Base-by-base conservation (phyloP, 2,113 vertebrate genomes). In the Thamnaconus septentrionalis region DNA sequence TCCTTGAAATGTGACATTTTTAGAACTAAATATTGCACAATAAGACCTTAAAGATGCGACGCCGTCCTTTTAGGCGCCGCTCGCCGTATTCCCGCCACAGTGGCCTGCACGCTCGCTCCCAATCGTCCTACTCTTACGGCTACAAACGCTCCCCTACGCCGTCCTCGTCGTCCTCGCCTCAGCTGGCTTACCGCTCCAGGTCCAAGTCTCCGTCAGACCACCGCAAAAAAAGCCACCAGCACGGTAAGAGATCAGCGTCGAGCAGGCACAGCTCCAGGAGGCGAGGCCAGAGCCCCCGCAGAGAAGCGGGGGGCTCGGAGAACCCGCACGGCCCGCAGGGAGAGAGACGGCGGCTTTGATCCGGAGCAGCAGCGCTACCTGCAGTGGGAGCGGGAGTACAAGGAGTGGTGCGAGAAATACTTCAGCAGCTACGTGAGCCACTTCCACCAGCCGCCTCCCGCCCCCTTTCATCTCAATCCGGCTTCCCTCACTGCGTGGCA, bases 381-480 rank as follows among this genome's bases (percentile, higher is more conserved):
- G 63, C 92, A 96, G 68, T 99, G 96, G 96, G 95, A 96, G 69
- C 85, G 91, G 62, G 94, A 95, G 53, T 99, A 97, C 45, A 85
- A 94, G 65, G 95, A 97, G 18, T 99, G 96, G 97, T 98, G 94
- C 6, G 94, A 98, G 41, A 97, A 97, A 71, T 96, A 95, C 12
- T 94, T 94, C 71, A 95, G 92, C 85, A 95, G 85, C 72, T 96
- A 91, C n/a, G 83, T 89, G 5, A 66, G 62, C 46, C 85, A 87
- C 39, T 89, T 92, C 52, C 91, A 93, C 0, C 84, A 93, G 55
- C 89, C 90, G 68, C 85, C 88, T 8, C 75, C 92, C 83, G 76
- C 95, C 86, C 57, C 91, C 60, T 43, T 76, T 71, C 56, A 56
- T 39, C 89, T 93, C 12, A 90, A 92, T 63, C 91, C 95, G 41